Evolutionary conservation across 2,113 vertebrate genomes (phyloP), one percentile per base, ranked within the genome.

Genomic region (Antidorcas marsupialis): DNA sequence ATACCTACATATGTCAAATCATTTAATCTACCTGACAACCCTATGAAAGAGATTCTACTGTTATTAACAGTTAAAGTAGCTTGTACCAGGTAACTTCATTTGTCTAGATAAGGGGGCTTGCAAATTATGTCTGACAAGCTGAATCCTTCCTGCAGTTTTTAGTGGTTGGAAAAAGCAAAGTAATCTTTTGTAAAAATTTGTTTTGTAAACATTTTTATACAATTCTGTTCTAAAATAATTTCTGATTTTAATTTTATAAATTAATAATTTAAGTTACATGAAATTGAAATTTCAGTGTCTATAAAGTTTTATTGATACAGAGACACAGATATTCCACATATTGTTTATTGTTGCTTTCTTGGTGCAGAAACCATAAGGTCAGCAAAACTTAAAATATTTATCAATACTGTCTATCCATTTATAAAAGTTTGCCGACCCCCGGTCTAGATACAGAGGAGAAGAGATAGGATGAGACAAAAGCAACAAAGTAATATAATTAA

Each of bases 341-440:
- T 76, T 62, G 25, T 62, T 91, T 92, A 87, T 95, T 76, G 33
- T 79, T 81, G n/a, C 16, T 94, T 91, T 95, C n/a, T 95, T 97
- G 60, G 53, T 83, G 10, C 4, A 78, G 71, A 95, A 88, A 62
- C 12, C 17, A 19, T 59, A 87, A 64, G 43, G 33, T 89, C 53
- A 12, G 17, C 59, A 93, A 76, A 97, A 95, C 33, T 39, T 82
- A 45, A 91, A 87, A 60, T 55, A 62, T 27, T 87, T 71, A 76
- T 76, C 12, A 43, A 7, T 76, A 64, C 52, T 64, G 14, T 90
- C 10, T 96, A 47, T 7, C n/a, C 27, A 16, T 81, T 87, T 78
- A 71, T 3, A 28, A 39, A 67, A 93, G 45, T 89, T 92, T 79
- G 14, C 50, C 23, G 21, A 76, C 10, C 16, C 27, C 14, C 64